phyloP scores from a whole-genome alignment of 1,140 invertebrate species.

The Meloidogyne floridensis region DNA sequence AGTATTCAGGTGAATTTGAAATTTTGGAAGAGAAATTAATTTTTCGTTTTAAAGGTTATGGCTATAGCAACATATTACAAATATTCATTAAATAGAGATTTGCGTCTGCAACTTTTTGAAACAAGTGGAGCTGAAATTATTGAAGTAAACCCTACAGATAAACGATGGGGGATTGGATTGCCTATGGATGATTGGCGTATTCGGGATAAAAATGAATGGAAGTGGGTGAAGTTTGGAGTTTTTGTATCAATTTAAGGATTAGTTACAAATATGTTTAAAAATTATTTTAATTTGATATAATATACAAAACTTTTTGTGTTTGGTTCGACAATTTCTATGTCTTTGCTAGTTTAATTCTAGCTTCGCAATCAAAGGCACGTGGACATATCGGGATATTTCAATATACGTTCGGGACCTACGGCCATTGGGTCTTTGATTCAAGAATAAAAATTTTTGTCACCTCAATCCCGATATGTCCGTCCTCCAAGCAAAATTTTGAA shows the following conservation, averaged over 20 bases:
- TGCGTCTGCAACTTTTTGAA: conserved; percentile 34
- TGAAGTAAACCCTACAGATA: conserved; percentile 40
- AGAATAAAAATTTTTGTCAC: too few species aligned
- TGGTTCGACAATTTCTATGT: too few species aligned
- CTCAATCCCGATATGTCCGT: too few species aligned
- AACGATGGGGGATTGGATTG: conserved; percentile 38
- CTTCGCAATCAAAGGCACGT: too few species aligned
- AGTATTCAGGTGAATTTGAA: conserved; percentile 26
- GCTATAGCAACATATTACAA: conserved; percentile 31
- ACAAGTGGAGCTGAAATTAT: conserved; percentile 29
- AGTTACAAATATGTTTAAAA: not conserved
- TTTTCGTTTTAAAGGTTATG: conserved; percentile 31
- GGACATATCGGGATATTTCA: too few species aligned
- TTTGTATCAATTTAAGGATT: not conserved
- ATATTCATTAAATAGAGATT: conserved; percentile 42
- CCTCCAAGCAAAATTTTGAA: too few species aligned
- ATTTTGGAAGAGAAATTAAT: not conserved
- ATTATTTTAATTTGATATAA: not conserved
- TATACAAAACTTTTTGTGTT: too few species aligned
- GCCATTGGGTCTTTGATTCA: too few species aligned
- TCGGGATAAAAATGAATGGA: conserved; percentile 35
- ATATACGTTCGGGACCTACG: too few species aligned
- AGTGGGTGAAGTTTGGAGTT: not conserved
- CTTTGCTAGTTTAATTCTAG: too few species aligned
- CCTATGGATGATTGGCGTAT: conserved; percentile 25